Conservation (phyloP, 2,113 vertebrate genomes). For the Okapia johnstoni region DNA sequence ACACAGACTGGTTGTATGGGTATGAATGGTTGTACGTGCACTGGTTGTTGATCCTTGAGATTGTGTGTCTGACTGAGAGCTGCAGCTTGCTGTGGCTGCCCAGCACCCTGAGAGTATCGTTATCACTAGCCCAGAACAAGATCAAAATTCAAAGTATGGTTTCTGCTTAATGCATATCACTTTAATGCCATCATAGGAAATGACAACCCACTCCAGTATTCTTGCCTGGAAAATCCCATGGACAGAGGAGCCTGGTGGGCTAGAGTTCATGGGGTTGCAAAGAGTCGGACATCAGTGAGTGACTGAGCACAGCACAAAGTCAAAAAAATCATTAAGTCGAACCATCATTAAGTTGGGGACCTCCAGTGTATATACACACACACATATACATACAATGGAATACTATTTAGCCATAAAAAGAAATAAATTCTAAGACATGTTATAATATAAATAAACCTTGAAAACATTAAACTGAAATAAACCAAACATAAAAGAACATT, state of each 20-base stretch:
- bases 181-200: background rate
- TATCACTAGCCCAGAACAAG: background rate
- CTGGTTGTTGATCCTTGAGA: background rate
- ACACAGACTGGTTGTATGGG: background rate
- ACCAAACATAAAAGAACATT: too few species aligned
- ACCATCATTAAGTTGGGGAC: background rate
- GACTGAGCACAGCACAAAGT: background rate
- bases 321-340: background rate
- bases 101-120: background rate
- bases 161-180: background rate
- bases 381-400: background rate
- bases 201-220: too few species aligned
- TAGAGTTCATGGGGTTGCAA: too few species aligned
- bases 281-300: too few species aligned
- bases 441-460: background rate
- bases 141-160: background rate
- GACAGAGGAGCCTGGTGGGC: too few species aligned
- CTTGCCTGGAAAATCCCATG: too few species aligned
- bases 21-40: background rate
- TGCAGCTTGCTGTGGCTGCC: background rate
- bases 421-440: background rate
- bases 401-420: background rate
- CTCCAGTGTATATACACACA: background rate
- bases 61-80: background rate
- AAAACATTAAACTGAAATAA: too few species aligned